phyloP scores from a whole-genome alignment of 2,797 vertebrate genomes.

The Sphaeramia orbicularis region DNA sequence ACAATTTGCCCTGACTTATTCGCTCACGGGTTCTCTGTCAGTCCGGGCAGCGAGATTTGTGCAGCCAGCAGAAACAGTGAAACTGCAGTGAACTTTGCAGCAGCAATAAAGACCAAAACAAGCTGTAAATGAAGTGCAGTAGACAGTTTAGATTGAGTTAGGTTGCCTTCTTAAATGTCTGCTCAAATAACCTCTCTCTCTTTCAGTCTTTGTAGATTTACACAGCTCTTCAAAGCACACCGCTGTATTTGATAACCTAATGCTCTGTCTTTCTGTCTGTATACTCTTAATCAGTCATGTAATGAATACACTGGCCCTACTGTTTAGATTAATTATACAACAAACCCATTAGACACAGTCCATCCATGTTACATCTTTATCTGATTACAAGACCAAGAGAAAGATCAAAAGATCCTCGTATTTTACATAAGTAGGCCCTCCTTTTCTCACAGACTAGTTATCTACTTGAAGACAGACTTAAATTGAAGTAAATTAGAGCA shows the following conservation, averaged over 20 bases:
- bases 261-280: constrained; percentile 29
- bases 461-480: constrained; percentile 53
- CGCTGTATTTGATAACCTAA: constrained; percentile 47
- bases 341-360: constrained; percentile 68
- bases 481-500: constrained; percentile 61
- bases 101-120: constrained; percentile 45
- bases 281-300: constrained; percentile 63
- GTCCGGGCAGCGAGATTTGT: constrained; percentile 52
- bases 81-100: constrained; percentile 14
- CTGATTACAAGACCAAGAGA: constrained; percentile 57
- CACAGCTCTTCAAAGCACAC: constrained; percentile 38
- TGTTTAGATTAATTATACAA: constrained; percentile 71
- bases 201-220: constrained; percentile 24
- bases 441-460: constrained; percentile 40
- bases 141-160: constrained; percentile 39
- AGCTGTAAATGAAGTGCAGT: constrained; percentile 36
- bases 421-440: constrained; percentile 44
- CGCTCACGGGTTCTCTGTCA: constrained; percentile 22
- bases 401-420: constrained; percentile 58
- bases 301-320: constrained; percentile 59
- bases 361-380: constrained; percentile 58
- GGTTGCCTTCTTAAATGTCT: constrained; percentile 29
- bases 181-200: constrained; percentile 14
- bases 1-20: constrained; percentile 29
- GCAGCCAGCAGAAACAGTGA: constrained; percentile 45